Conservation (phyloP, 2,888 invertebrate genomes). For the Phania funesta region DNA sequence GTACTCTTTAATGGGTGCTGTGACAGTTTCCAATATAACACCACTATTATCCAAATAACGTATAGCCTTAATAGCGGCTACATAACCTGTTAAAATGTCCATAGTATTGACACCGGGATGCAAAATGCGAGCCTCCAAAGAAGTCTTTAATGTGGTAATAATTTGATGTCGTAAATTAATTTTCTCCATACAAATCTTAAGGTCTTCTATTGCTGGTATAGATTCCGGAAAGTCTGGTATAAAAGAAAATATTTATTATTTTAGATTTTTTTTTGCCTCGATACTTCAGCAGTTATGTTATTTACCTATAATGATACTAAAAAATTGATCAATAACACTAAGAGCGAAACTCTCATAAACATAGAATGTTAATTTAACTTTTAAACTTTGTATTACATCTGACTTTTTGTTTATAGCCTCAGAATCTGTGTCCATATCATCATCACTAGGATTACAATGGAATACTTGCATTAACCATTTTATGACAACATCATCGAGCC, state of each 20-base stretch:
- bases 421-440: slow-evolving; percentile 78
- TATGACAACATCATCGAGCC: slow-evolving; percentile 92
- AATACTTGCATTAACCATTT: slow-evolving; percentile 93
- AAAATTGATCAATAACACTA: slow-evolving; percentile 93
- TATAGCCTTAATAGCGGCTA: slow-evolving; percentile 95
- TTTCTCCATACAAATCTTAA: slow-evolving; percentile 91
- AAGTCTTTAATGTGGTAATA: slow-evolving; percentile 89
- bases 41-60: slow-evolving; percentile 96
- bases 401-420: slow-evolving; percentile 82
- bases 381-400: slow-evolving; percentile 84
- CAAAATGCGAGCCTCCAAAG: slow-evolving; percentile 91
- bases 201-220: slow-evolving; percentile 93
- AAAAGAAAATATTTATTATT: neutral
- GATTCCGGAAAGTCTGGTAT: slow-evolving; percentile 94
- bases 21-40: slow-evolving; percentile 95
- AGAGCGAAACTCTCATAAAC: slow-evolving; percentile 94
- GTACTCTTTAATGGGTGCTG: slow-evolving; percentile 94
- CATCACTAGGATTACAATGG: slow-evolving; percentile 82
- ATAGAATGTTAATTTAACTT: slow-evolving; percentile 89
- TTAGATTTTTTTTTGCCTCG: neutral
- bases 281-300: neutral
- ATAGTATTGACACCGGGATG: slow-evolving; percentile 98
- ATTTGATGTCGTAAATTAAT: slow-evolving; percentile 90
- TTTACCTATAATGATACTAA: slow-evolving; percentile 94
- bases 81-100: slow-evolving; percentile 97